Conservation (phyloP, 1,140 invertebrate genomes). For the Branchinecta lindahli region DNA sequence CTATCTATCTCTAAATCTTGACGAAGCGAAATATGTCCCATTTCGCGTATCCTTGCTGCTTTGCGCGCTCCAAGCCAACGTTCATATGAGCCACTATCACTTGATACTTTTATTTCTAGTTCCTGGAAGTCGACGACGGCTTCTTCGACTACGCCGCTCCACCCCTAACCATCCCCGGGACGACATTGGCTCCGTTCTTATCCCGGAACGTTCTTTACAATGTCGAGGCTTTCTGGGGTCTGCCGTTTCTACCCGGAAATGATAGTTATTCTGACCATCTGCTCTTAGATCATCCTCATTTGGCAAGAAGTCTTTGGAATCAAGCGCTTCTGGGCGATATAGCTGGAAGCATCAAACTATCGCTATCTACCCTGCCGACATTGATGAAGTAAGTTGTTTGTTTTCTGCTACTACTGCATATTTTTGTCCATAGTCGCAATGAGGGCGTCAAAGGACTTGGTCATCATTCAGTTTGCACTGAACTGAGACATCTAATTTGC, state of each 20-base stretch:
- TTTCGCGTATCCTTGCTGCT: no score
- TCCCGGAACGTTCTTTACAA: conserved; percentile 27
- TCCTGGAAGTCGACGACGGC: conserved; percentile 27
- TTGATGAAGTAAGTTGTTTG: conserved; percentile 24
- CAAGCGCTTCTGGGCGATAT: conserved; percentile 27
- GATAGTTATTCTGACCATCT: conserved; percentile 10
- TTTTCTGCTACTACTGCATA: no score
- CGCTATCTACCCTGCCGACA: conserved; percentile 25
- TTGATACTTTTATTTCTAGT: conserved; percentile 19
- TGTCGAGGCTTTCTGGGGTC: conserved; percentile 28
- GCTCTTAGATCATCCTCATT: conserved; percentile 14
- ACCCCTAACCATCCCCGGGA: conserved; percentile 26
- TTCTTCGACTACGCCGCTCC: conserved; percentile 27
- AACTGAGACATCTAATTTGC: no score
- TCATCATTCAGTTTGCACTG: no score
- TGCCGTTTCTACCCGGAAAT: conserved; percentile 25
- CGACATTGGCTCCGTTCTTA: conserved; percentile 26
- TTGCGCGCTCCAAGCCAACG: no score
- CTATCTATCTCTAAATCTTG: no score
- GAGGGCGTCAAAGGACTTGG: no score
- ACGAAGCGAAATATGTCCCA: no score
- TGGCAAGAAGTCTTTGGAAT: conserved; percentile 26
- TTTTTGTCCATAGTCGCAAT: no score
- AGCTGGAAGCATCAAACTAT: conserved; percentile 26
- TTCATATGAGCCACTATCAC: no score